Evolutionary conservation across 2,113 vertebrate species (phyloP).

Genomic region (Macheiramphus alcinus): DNA sequence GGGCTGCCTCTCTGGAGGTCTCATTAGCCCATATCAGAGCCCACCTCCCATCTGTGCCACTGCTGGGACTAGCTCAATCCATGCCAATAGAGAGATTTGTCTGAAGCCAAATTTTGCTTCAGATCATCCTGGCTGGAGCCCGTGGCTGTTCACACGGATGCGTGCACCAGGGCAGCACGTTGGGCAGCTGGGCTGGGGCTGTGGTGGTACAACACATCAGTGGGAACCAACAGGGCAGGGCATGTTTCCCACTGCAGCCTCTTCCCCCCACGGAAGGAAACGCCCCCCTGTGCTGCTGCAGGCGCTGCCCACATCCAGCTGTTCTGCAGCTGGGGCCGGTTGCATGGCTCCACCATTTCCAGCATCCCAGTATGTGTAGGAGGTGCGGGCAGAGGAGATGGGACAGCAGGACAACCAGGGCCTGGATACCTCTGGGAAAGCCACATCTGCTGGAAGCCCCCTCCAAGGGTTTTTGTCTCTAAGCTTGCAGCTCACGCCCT

Average conservation of each 20-base stretch:
- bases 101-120: background rate
- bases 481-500: background rate
- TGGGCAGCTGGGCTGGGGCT: background rate
- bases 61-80: background rate
- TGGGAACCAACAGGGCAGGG: background rate
- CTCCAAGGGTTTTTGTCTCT: background rate
- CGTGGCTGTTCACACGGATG: rapidly evolving
- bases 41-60: background rate
- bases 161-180: background rate
- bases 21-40: background rate
- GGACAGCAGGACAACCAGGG: background rate
- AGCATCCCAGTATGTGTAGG: background rate
- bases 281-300: rapidly evolving
- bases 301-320: background rate
- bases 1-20: background rate
- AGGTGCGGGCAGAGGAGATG: background rate
- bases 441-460: background rate
- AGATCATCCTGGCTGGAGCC: background rate
- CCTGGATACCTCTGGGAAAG: background rate
- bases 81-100: background rate
- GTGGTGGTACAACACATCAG: rapidly evolving
- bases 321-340: background rate
- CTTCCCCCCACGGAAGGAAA: rapidly evolving
- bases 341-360: background rate
- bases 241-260: rapidly evolving